phyloP scores from a whole-genome alignment of 1,140 invertebrate species.

The Tribolium madens region DNA sequence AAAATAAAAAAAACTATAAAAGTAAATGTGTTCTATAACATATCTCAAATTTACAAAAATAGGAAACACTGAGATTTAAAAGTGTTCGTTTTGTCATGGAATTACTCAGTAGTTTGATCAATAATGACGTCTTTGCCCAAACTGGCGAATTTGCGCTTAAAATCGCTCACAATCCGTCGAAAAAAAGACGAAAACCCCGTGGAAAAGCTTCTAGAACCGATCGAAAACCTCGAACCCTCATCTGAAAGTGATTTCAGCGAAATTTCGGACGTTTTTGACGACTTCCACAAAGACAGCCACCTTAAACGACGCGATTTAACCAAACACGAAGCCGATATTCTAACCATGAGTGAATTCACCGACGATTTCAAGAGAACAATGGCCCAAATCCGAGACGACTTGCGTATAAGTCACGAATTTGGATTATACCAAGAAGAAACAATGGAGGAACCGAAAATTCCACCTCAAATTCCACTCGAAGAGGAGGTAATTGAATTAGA shows the following conservation, averaged over 20 bases:
- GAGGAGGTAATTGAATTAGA: background rate
- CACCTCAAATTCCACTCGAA: background rate
- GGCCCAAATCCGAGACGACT: conserved; percentile 39
- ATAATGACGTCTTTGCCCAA: background rate
- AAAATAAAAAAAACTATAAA: no score
- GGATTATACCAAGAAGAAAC: background rate
- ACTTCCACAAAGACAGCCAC: conserved; percentile 54
- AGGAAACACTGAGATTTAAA: no score
- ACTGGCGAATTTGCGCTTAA: conserved; percentile 4
- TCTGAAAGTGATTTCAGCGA: conserved; percentile 50
- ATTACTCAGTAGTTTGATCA: no score
- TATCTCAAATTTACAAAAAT: no score
- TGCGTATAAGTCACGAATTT: conserved; percentile 17
- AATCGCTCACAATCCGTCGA: background rate
- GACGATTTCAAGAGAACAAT: conserved; percentile 57
- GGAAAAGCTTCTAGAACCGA: conserved; percentile 48
- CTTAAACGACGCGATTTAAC: conserved; percentile 49
- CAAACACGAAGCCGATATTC: conserved; percentile 55
- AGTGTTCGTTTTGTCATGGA: no score
- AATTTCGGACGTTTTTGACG: conserved; percentile 56
- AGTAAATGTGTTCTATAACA: no score
- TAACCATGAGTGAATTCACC: conserved; percentile 54
- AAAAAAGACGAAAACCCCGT: conserved; percentile 31
- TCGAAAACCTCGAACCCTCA: conserved; percentile 41
- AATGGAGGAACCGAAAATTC: background rate